Conservation (phyloP, 1,140 invertebrate species). For the Heliconius eleuchia region DNA sequence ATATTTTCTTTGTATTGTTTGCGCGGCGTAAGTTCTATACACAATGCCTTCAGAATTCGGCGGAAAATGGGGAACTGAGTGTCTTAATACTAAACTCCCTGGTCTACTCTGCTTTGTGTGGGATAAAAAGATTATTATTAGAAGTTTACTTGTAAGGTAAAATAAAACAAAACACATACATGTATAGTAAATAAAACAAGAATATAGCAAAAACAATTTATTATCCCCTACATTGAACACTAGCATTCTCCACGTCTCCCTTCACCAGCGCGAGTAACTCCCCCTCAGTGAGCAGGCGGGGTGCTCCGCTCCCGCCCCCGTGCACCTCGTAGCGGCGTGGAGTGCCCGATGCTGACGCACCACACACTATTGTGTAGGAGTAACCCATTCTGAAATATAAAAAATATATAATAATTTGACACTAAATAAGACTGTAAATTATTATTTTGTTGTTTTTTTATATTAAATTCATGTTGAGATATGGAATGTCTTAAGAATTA, state of each 20-base stretch:
- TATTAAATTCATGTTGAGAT: too few relatives aligned
- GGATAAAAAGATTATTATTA: neutral
- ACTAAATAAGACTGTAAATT: too few relatives aligned
- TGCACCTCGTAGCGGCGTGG: slow-evolving; percentile 56
- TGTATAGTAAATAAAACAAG: neutral
- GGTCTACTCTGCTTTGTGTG: neutral
- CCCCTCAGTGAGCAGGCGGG: neutral
- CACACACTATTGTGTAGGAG: slow-evolving; percentile 55
- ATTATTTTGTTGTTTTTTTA: too few relatives aligned
- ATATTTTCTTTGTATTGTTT: too few relatives aligned
- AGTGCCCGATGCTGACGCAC: slow-evolving; percentile 41
- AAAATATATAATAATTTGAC: too few relatives aligned
- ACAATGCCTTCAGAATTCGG: neutral
- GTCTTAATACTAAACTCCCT: neutral
- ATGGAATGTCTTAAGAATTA: too few relatives aligned
- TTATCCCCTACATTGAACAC: neutral
- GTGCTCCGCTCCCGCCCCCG: slow-evolving; percentile 29
- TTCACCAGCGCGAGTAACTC: neutral
- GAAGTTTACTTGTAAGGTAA: too few relatives aligned
- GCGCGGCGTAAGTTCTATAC: neutral
- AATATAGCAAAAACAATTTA: neutral
- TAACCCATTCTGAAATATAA: slow-evolving; percentile 57
- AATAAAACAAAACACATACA: too few relatives aligned
- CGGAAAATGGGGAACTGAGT: neutral
- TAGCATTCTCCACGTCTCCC: neutral